Evolutionary conservation across 2,113 vertebrate species (phyloP).

Genomic region (Trichechus manatus): DNA sequence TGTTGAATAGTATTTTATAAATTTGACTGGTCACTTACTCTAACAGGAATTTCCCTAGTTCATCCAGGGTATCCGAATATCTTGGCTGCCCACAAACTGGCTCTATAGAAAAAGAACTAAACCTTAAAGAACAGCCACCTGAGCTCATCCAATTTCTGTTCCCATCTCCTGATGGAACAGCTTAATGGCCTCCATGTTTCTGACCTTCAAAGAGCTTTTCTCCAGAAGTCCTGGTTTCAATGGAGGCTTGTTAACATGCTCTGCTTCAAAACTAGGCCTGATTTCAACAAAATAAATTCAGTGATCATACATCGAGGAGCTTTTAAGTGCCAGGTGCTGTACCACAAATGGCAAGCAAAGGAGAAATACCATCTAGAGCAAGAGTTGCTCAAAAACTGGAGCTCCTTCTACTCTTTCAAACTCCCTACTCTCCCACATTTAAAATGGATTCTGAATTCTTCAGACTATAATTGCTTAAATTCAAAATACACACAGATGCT

Average conservation of each 20-base stretch:
- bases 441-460: conserved; percentile 68
- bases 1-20: conserved; percentile 20
- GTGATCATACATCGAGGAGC: background rate
- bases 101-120: background rate
- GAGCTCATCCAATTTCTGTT: background rate
- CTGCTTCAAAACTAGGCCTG: background rate
- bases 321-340: background rate
- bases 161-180: background rate
- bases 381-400: background rate
- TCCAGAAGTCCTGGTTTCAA: background rate
- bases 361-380: background rate
- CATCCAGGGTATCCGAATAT: background rate
- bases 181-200: background rate
- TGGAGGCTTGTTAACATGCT: background rate
- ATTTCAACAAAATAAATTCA: background rate
- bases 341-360: background rate
- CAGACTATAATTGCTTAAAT: conserved; percentile 37
- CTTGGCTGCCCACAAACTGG: background rate
- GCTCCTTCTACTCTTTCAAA: background rate
- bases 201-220: background rate
- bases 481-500: conserved; percentile 59
- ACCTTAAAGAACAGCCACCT: background rate
- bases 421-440: background rate
- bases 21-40: background rate
- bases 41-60: conserved; percentile 23